Evolutionary conservation across 2,113 vertebrate species (phyloP), one percentile per base, ranked within the genome.

Genomic region (Lasiurus cinereus): DNA sequence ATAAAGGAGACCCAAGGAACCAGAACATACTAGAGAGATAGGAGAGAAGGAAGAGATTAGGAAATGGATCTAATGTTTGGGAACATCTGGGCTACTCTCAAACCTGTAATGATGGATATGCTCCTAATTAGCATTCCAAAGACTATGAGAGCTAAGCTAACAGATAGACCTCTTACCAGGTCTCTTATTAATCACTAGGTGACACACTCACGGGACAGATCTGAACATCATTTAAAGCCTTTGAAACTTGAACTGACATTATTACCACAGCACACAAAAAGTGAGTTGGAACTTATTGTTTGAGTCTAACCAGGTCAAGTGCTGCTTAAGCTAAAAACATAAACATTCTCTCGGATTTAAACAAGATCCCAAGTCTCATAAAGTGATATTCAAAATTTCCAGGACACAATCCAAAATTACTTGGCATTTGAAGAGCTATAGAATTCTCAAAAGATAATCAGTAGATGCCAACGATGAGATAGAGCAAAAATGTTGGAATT

Each of bases 271-370:
- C 31, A 64, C 43, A 70, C 6, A 74, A 74, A 94, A 84, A 91
- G 29, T 88, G 56, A 59, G 29, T 50, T 79, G 56, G 15, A 79
- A 78, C 69, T 90, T 67, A 72, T 24, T 77, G 76, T 7, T 19
- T 83, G 29, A 88, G 36, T 36, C 13, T 83, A 74, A 36, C 10
- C 18, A 80, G 13, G 64, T 70, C 39, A 92, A 93, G 31, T 87
- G 27, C 29, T 29, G 87, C 39, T n/a, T 76, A 79, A 73, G 64
- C 76, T 66, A 94, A 80, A 59, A 86, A 64, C 33, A 74, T 52
- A 29, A 52, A 90, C n/a, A 46, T 90, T 78, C 24, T 88, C 19
- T 93, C 16, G 21, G 15, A 77, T 88, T 88, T 88, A 88, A 91
- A 33, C 5, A 39, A 74, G n/a, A 84, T 19, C 9, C 62, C 90